A percentile compares a stretch with the other conserved stretches of the same genome.
These are phyloP conservation scores for Sclerodermus sp. DNA, from an alignment of 2,888 invertebrate species.

Conservation along the genomic window DNA sequence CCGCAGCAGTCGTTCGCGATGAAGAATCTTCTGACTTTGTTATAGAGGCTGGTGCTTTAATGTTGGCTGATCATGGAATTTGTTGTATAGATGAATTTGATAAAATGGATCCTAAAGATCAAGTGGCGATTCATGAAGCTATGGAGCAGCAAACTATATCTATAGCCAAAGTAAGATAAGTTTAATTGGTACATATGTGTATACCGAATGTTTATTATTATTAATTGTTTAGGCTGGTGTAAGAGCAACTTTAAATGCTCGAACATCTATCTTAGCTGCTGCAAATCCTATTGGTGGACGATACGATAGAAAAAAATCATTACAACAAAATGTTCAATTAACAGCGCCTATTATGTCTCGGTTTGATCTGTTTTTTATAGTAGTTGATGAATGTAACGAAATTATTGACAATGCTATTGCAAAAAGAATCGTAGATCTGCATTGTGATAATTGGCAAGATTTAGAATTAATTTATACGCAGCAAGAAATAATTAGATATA, in stretches of 20 bases:
- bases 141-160: conserved; percentile 99
- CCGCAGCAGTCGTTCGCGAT: conserved; percentile 97
- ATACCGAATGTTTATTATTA: conserved; percentile 8
- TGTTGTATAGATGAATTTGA: conserved; percentile 99
- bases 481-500: conserved; percentile 90
- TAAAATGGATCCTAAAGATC: conserved; percentile 97
- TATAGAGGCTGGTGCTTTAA: conserved; percentile 98
- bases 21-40: conserved; percentile 99
- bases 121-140: conserved; percentile 99
- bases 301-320: conserved; percentile 90
- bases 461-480: conserved; percentile 82
- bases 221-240: conserved; percentile 88
- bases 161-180: conserved; percentile 77
- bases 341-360: conserved; percentile 98
- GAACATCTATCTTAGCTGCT: conserved; percentile 96
- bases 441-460: conserved; percentile 79
- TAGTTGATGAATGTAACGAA: conserved; percentile 96
- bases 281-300: conserved; percentile 98
- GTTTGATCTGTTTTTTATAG: conserved; percentile 97
- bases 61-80: conserved; percentile 98
- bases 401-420: conserved; percentile 97
- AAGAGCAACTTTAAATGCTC: conserved; percentile 94
- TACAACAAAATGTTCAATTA: conserved; percentile 91
- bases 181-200: background rate
- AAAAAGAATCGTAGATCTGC: conserved; percentile 91